A percentile compares a stretch with the other conserved stretches of the same genome.
phyloP scores from a whole-genome alignment of 2,113 vertebrate species.

The Periophthalmodon schlosseri region DNA sequence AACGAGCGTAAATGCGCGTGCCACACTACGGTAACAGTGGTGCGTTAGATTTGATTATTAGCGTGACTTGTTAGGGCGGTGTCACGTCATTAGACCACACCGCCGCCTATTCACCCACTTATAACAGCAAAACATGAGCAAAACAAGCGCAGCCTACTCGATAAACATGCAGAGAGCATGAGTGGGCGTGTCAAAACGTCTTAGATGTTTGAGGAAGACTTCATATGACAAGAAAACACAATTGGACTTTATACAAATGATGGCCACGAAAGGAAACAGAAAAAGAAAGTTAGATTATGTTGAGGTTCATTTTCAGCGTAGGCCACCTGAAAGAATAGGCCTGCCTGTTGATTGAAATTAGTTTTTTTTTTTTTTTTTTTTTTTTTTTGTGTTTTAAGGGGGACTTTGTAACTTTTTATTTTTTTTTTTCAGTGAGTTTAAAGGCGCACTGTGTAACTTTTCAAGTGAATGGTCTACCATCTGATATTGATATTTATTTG shows the following conservation, averaged over 20 bases:
- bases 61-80: constrained; percentile 31
- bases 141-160: constrained; percentile 15
- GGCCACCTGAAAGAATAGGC: too few species aligned
- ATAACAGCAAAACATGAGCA: not conserved
- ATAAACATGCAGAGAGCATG: constrained; percentile 43
- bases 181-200: constrained; percentile 64
- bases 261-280: too few species aligned
- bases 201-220: constrained; percentile 22
- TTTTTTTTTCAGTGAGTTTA: too few species aligned
- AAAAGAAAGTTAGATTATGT: too few species aligned
- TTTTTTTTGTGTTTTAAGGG: too few species aligned
- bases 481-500: too few species aligned
- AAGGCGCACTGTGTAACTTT: too few species aligned
- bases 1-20: constrained; percentile 69
- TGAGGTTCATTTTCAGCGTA: too few species aligned
- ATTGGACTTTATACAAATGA: not conserved
- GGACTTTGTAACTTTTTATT: too few species aligned
- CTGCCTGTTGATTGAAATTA: too few species aligned
- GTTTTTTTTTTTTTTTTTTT: too few species aligned
- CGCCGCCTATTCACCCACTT: constrained; percentile 16
- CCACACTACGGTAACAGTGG: constrained; percentile 42
- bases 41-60: constrained; percentile 17
- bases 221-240: constrained; percentile 16
- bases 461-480: too few species aligned
- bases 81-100: not conserved